Conservation (phyloP, 2,797 vertebrate genomes). For the Loriculus beryllinus region DNA sequence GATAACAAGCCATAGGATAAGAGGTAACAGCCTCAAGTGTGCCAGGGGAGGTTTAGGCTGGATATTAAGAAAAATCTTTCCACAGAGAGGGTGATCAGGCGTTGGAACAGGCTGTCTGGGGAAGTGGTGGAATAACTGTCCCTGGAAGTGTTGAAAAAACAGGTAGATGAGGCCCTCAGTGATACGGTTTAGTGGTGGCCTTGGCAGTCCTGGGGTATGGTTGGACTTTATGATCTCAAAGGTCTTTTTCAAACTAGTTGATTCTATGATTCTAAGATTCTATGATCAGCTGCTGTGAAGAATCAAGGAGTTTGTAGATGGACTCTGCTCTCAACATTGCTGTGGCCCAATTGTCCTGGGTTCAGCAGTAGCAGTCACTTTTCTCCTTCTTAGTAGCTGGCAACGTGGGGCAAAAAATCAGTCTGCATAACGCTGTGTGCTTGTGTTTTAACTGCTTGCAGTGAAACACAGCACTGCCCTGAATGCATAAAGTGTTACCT, state of each 20-base stretch:
- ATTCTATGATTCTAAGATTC: neutral
- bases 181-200: neutral
- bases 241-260: neutral
- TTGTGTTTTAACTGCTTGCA: neutral
- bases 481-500: neutral
- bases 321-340: neutral
- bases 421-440: neutral
- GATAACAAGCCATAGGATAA: neutral
- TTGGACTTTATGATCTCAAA: neutral
- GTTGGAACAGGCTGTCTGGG: neutral
- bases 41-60: neutral
- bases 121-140: neutral
- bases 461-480: neutral
- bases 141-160: neutral
- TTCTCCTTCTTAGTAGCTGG: neutral
- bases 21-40: neutral
- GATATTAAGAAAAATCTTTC: neutral
- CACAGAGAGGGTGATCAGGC: neutral
- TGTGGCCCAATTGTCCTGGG: neutral
- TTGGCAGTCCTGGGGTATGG: neutral
- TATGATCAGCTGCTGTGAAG: neutral
- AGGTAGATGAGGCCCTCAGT: neutral
- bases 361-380: neutral
- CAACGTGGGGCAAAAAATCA: neutral
- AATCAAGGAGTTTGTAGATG: rapidly evolving